phyloP scores from a whole-genome alignment of 1,140 invertebrate species.

The Bombus turneri region DNA sequence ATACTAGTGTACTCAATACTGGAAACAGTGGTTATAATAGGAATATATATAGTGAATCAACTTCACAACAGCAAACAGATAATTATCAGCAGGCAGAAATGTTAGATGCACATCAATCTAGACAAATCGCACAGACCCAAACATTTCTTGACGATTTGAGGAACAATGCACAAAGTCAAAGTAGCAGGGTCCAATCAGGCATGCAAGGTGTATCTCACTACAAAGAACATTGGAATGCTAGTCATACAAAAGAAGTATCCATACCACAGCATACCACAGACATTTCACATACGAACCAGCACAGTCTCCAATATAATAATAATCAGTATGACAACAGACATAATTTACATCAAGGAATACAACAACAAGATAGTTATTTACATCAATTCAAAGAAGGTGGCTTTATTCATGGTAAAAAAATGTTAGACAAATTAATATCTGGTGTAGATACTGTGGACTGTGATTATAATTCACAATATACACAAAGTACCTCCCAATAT shows the following conservation, averaged over 20 bases:
- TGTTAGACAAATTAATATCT: constrained; percentile 36
- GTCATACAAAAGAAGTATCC: constrained; percentile 43
- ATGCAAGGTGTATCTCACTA: constrained; percentile 42
- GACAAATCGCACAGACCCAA: constrained; percentile 15
- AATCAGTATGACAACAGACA: constrained; percentile 19
- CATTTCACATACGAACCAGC: background rate
- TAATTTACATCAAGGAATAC: constrained; percentile 4
- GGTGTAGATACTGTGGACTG: constrained; percentile 55
- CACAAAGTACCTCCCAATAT: constrained; percentile 34
- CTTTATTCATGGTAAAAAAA: constrained; percentile 20
- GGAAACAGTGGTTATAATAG: constrained; percentile 26
- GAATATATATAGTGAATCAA: constrained; percentile 9
- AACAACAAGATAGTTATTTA: constrained; percentile 26
- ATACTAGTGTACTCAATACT: constrained; percentile 13
- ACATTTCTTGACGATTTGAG: constrained; percentile 12
- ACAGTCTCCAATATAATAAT: constrained; percentile 35
- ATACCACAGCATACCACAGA: constrained; percentile 39
- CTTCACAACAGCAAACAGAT: background rate
- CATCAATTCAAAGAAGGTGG: constrained; percentile 1
- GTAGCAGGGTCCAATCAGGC: background rate
- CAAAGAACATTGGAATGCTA: constrained; percentile 63
- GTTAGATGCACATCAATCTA: constrained; percentile 27
- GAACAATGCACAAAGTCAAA: background rate
- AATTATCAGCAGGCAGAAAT: constrained; percentile 4
- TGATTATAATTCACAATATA: constrained; percentile 29